These are phyloP conservation scores for Sinocyclocheilus anophthalmus DNA, from an alignment of 2,113 vertebrate species.

Conservation along the genomic window DNA sequence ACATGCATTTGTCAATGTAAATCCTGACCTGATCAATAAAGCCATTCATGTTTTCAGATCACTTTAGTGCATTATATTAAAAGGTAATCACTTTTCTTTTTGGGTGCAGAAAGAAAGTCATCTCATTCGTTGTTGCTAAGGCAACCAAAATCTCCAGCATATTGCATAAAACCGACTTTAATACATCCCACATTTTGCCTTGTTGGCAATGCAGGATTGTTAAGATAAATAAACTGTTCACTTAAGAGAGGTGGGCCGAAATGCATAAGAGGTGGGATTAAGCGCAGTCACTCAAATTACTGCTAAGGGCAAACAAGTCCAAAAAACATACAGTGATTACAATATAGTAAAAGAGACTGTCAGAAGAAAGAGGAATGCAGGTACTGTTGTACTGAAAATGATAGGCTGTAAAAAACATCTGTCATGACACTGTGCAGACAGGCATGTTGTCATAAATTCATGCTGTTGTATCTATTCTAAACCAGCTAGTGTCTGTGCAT, in stretches of 20 bases:
- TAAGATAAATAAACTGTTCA: slow-evolving; percentile 20
- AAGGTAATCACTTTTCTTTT: slow-evolving; percentile 32
- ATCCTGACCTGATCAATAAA: slow-evolving; percentile 14
- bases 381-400: not conserved
- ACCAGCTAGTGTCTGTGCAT: not conserved
- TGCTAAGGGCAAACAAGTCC: slow-evolving; percentile 2
- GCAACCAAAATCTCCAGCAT: slow-evolving; percentile 40
- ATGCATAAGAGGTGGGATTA: slow-evolving; percentile 4
- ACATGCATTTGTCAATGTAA: not conserved
- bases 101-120: slow-evolving; percentile 22
- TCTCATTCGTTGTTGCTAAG: slow-evolving; percentile 35
- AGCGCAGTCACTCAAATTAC: slow-evolving; percentile 7
- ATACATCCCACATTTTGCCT: slow-evolving; percentile 14
- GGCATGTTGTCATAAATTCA: slow-evolving; percentile 1
- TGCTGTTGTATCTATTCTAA: slow-evolving; percentile 4
- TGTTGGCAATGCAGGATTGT: slow-evolving; percentile 2
- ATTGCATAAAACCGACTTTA: slow-evolving; percentile 35
- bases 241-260: slow-evolving; percentile 1
- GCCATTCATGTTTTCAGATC: slow-evolving; percentile 19
- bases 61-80: slow-evolving; percentile 4
- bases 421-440: slow-evolving; percentile 34
- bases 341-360: not conserved
- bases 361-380: not conserved
- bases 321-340: not conserved
- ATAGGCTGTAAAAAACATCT: slow-evolving; percentile 11